Evolutionary conservation across 2,113 vertebrate species (phyloP).

Genomic region (Ovibos moschatus): DNA sequence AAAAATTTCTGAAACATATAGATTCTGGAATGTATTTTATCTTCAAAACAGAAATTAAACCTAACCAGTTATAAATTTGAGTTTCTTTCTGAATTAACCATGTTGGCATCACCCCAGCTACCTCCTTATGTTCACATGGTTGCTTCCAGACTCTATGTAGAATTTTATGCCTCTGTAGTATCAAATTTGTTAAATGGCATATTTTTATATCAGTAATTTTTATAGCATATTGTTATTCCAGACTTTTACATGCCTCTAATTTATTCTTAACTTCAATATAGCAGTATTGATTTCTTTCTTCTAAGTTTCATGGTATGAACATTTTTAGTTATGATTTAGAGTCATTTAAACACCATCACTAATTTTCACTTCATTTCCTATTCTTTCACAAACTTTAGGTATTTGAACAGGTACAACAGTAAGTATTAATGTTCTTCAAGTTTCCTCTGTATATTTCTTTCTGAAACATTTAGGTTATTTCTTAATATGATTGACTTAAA

Average conservation of each 20-base stretch:
- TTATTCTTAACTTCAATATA: conserved; percentile 78
- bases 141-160: conserved; percentile 77
- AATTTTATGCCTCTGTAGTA: conserved; percentile 79
- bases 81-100: conserved; percentile 79
- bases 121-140: conserved; percentile 76
- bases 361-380: conserved; percentile 50
- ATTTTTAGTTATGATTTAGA: conserved; percentile 67
- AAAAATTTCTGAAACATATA: conserved; percentile 60
- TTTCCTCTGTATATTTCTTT: conserved; percentile 11
- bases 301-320: conserved; percentile 66
- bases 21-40: conserved; percentile 73
- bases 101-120: conserved; percentile 72
- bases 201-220: conserved; percentile 81
- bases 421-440: neutral
- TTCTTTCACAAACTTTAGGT: conserved; percentile 53
- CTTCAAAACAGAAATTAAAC: conserved; percentile 75
- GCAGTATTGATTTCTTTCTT: conserved; percentile 73
- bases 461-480: conserved; percentile 17
- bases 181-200: conserved; percentile 80
- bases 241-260: conserved; percentile 78
- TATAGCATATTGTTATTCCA: conserved; percentile 81
- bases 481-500: neutral
- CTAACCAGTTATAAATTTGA: conserved; percentile 76
- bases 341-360: conserved; percentile 35
- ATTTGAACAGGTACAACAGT: neutral